Conservation (phyloP, 2,113 vertebrate species). For the Prionailurus bengalensis region DNA sequence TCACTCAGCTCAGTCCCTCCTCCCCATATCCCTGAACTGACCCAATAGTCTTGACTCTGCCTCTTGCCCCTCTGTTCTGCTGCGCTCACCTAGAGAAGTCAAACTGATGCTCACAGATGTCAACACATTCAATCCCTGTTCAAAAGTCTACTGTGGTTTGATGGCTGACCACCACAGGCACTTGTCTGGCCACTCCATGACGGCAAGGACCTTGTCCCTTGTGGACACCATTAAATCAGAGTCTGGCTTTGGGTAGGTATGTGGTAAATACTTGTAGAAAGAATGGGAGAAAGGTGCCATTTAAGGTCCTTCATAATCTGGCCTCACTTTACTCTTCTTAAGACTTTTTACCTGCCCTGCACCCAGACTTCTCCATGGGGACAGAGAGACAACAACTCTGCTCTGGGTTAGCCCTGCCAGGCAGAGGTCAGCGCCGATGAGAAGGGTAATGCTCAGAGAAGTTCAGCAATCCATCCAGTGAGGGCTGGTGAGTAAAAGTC, state of each 20-base stretch:
- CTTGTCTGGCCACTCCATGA: neutral
- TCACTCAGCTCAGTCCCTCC: neutral
- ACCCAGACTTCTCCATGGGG: neutral
- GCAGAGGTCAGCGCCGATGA: neutral
- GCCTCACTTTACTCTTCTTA: neutral
- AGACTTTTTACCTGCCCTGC: neutral
- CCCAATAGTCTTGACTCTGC: neutral
- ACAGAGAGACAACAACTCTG: neutral
- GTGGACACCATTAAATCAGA: neutral
- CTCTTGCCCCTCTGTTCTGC: neutral
- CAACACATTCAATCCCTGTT: neutral
- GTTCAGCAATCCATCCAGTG: neutral
- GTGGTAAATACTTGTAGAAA: neutral
- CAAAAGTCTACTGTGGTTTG: neutral
- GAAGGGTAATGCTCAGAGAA: neutral
- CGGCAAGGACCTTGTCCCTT: neutral
- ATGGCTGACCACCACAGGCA: neutral
- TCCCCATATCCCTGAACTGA: neutral
- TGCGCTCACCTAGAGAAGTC: neutral
- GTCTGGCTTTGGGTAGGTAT: too few species aligned
- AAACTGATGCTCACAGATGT: neutral
- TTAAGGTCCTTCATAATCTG: neutral
- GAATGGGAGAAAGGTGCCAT: neutral
- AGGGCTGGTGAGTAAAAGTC: neutral
- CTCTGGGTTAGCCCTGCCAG: neutral